Evolutionary conservation across 2,113 vertebrate genomes (phyloP).

Genomic region (Pan troglodytes): DNA sequence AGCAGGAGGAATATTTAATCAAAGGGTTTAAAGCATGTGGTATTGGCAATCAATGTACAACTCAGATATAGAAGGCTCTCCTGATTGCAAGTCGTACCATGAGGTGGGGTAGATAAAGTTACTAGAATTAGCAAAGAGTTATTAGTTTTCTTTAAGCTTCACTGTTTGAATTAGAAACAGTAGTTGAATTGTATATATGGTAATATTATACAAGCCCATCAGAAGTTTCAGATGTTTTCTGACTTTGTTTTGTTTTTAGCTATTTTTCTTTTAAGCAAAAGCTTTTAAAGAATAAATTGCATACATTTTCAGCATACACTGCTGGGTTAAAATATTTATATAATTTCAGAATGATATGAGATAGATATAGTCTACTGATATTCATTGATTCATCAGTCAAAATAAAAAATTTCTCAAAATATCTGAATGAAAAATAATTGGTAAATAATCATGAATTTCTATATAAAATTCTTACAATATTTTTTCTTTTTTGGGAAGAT

Average conservation of each 20-base stretch:
- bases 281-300: background rate
- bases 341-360: background rate
- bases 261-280: background rate
- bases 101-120: too few relatives aligned
- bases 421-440: background rate
- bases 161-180: background rate
- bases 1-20: background rate
- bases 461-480: background rate
- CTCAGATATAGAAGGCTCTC: rapidly evolving
- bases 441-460: background rate
- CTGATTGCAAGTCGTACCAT: background rate
- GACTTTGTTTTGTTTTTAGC: background rate
- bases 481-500: background rate
- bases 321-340: background rate
- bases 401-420: background rate
- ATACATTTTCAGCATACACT: background rate
- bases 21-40: background rate
- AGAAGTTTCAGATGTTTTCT: background rate
- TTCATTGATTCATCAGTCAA: background rate
- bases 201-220: background rate
- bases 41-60: background rate
- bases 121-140: background rate
- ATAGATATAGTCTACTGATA: background rate
- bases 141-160: too few relatives aligned
- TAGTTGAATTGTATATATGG: background rate